Evolutionary conservation across 1,140 invertebrate genomes (phyloP).

Genomic region (Camponotus pennsylvanicus): DNA sequence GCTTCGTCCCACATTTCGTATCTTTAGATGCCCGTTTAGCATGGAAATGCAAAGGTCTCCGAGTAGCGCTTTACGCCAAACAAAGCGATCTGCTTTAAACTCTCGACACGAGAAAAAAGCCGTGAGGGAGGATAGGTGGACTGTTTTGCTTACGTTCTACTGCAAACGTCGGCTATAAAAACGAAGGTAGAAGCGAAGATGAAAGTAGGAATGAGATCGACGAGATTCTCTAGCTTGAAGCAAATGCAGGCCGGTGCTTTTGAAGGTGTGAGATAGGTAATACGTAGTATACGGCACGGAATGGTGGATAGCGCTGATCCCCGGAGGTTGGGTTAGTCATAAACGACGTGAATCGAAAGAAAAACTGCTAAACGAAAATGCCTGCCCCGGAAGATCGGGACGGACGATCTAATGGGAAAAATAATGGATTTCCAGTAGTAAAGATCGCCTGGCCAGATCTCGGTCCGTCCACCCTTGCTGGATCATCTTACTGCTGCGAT

Average conservation of each 20-base stretch:
- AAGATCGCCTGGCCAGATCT: conserved; percentile 83
- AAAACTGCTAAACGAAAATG: conserved; percentile 87
- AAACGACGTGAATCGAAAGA: conserved; percentile 85
- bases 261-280: conserved; percentile 71
- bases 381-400: conserved; percentile 79
- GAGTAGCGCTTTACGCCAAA: conserved; percentile 10
- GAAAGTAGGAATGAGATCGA: conserved; percentile 66
- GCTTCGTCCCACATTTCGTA: neutral
- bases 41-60: neutral
- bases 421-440: conserved; percentile 86
- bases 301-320: conserved; percentile 69
- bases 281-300: conserved; percentile 21
- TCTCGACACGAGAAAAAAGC: conserved; percentile 32
- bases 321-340: conserved; percentile 78
- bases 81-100: conserved; percentile 68
- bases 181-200: conserved; percentile 19
- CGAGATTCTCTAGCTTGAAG: conserved; percentile 59
- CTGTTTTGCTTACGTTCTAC: conserved; percentile 68
- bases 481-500: conserved; percentile 56
- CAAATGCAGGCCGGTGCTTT: conserved; percentile 17
- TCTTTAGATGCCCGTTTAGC: neutral
- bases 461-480: conserved; percentile 73
- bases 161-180: conserved; percentile 65
- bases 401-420: conserved; percentile 85
- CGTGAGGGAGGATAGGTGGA: conserved; percentile 12